Evolutionary conservation across 2,113 vertebrate species (phyloP).

Genomic region (Trematocara marginatum): DNA sequence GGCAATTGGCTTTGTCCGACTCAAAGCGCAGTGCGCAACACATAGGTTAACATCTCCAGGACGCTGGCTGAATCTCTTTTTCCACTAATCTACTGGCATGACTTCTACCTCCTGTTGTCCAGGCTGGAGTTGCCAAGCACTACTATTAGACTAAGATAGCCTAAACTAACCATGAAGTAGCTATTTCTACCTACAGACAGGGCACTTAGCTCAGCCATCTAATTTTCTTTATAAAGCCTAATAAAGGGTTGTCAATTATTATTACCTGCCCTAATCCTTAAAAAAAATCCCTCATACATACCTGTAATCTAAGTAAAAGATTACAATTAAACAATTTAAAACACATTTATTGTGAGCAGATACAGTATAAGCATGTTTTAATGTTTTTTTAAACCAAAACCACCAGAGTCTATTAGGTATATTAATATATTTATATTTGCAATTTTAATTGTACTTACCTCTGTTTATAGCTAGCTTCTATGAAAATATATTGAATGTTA

Average conservation of each 20-base stretch:
- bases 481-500: neutral
- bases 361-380: neutral
- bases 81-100: conserved; percentile 53
- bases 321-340: neutral
- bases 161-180: neutral
- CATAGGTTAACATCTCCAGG: conserved; percentile 13
- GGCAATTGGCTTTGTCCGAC: conserved; percentile 45
- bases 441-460: neutral
- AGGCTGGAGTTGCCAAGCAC: conserved; percentile 9
- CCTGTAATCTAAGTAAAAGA: neutral
- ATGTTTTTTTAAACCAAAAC: neutral
- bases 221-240: neutral
- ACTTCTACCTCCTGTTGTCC: conserved; percentile 20
- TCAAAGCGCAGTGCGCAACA: conserved; percentile 36
- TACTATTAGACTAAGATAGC: neutral
- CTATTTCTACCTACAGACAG: neutral
- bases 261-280: neutral
- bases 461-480: neutral
- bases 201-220: neutral
- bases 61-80: conserved; percentile 4
- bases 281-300: neutral
- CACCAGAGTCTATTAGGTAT: neutral
- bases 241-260: neutral
- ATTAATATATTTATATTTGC: neutral
- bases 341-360: neutral